Percentiles rank a stretch among this genome's conserved stretches.
These are phyloP conservation scores for Pterophyllum scalare DNA, from an alignment of 2,113 vertebrate genomes.

Conservation along the genomic window DNA sequence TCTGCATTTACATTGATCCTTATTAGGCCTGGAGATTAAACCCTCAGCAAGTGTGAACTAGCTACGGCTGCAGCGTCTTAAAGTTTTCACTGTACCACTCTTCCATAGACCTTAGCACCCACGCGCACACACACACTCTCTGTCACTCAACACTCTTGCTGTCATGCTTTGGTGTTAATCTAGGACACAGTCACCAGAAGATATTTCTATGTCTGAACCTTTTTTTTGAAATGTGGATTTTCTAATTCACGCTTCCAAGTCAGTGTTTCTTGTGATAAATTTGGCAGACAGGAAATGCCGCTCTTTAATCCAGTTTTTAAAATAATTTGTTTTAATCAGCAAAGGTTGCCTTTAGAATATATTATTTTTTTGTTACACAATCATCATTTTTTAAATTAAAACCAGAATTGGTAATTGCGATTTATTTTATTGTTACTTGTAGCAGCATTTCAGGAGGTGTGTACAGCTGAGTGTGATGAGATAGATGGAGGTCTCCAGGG, in stretches of 20 bases:
- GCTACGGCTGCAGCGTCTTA: constrained; percentile 37
- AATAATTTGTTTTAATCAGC: constrained; percentile 25
- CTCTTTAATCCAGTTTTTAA: constrained; percentile 5
- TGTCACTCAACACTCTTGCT: constrained; percentile 25
- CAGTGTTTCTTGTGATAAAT: constrained; percentile 28
- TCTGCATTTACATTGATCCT: constrained; percentile 81
- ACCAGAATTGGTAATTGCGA: rapidly evolving
- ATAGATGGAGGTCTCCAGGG: constrained; percentile 41
- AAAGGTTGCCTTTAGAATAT: background rate
- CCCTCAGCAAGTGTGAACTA: constrained; percentile 46
- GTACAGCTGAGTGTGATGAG: constrained; percentile 30
- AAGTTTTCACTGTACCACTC: constrained; percentile 29
- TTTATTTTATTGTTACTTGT: background rate
- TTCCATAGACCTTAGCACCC: constrained; percentile 3
- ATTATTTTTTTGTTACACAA: rapidly evolving
- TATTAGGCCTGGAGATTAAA: constrained; percentile 78
- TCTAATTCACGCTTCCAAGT: constrained; percentile 30
- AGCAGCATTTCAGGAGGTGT: background rate
- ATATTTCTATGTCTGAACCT: constrained; percentile 42
- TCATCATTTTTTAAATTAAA: background rate
- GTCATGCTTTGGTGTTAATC: constrained; percentile 57
- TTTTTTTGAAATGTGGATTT: constrained; percentile 7
- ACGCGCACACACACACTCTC: background rate
- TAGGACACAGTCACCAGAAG: constrained; percentile 48
- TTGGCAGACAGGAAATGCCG: constrained; percentile 18